Percentiles rank a stretch among this genome's conserved stretches.
phyloP scores from a whole-genome alignment of 2,888 invertebrate genomes.

The Sepioteuthis lessoniana region DNA sequence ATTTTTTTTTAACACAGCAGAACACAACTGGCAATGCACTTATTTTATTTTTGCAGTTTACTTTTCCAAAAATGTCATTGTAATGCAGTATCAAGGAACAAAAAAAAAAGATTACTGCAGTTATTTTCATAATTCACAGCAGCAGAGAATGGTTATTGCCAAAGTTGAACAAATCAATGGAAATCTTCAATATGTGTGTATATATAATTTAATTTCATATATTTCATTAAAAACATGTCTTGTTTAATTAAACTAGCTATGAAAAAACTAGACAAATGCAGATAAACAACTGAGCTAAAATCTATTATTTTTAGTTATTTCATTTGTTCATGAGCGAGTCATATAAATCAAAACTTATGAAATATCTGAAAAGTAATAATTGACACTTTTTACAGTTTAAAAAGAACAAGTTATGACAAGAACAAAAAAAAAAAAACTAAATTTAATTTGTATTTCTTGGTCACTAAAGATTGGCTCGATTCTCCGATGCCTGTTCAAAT shows the following conservation, averaged over 20 bases:
- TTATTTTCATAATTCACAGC: neutral
- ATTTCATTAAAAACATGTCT: neutral
- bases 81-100: neutral
- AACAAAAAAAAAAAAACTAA: too few relatives aligned
- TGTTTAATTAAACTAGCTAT: too few relatives aligned
- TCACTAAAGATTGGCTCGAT: neutral
- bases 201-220: neutral
- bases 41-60: neutral
- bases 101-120: neutral
- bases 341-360: too few relatives aligned
- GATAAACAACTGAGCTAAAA: too few relatives aligned
- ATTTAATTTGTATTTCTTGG: neutral
- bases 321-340: too few relatives aligned
- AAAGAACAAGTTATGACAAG: too few relatives aligned
- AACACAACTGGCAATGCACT: neutral
- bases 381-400: too few relatives aligned
- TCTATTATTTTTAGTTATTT: too few relatives aligned
- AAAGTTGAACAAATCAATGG: neutral
- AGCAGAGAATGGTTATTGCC: neutral
- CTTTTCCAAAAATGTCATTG: neutral
- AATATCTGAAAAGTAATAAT: too few relatives aligned
- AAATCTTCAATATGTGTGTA: neutral
- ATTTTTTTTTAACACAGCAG: neutral
- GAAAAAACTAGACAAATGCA: too few relatives aligned
- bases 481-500: neutral